phyloP scores from a whole-genome alignment of 2,888 invertebrate species.

The Cartodere bifasciata region DNA sequence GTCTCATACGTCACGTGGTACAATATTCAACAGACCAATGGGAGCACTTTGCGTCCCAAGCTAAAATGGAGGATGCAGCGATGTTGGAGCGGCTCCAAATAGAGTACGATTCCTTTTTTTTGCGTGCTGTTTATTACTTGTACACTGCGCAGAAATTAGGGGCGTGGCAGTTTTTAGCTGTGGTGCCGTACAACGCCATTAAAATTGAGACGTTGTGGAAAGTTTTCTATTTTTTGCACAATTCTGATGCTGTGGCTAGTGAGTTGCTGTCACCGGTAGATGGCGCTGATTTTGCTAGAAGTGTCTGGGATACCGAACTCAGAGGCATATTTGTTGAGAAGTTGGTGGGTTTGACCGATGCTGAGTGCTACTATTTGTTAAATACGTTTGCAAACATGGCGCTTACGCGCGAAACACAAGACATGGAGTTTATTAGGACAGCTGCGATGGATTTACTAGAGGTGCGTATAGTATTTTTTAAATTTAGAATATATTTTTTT shows the following conservation, averaged over 20 bases:
- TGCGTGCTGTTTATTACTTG: conserved; percentile 54
- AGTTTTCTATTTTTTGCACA: conserved; percentile 49
- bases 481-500: not conserved
- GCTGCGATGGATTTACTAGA: conserved; percentile 57
- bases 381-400: conserved; percentile 75
- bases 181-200: conserved; percentile 53
- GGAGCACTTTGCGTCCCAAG: conserved; percentile 39
- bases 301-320: conserved; percentile 37
- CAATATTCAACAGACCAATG: conserved; percentile 63
- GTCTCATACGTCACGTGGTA: conserved; percentile 55
- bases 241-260: conserved; percentile 37
- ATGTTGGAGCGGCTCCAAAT: conserved; percentile 47
- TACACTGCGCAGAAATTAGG: conserved; percentile 59
- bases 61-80: conserved; percentile 33
- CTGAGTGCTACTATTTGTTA: conserved; percentile 63
- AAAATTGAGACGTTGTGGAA: conserved; percentile 49
- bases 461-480: conserved; percentile 33
- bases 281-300: conserved; percentile 34
- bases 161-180: conserved; percentile 71
- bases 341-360: conserved; percentile 48
- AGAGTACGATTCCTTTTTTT: conserved; percentile 62
- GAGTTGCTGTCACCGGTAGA: conserved; percentile 24
- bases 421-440: conserved; percentile 51
- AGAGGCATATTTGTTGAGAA: conserved; percentile 50
- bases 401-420: conserved; percentile 44